phyloP scores from a whole-genome alignment of 1,140 invertebrate genomes.

The Calosoma granatense region DNA sequence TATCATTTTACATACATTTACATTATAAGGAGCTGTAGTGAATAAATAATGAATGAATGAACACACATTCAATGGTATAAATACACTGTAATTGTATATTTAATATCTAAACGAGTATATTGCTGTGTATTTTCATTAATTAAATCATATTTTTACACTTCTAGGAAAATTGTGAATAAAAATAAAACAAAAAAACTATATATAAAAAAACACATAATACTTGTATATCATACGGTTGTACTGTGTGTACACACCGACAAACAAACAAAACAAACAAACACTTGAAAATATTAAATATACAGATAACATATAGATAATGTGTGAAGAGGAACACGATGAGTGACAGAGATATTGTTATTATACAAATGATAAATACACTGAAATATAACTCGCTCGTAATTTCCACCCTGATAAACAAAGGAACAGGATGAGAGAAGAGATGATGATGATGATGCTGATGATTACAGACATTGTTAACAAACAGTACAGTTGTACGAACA shows the following conservation, averaged over 20 bases:
- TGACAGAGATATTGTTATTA: too few relatives aligned
- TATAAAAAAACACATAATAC: too few relatives aligned
- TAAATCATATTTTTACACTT: slow-evolving; percentile 8
- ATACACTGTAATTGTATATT: neutral
- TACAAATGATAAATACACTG: slow-evolving; percentile 5
- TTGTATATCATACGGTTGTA: too few relatives aligned
- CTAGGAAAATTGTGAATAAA: slow-evolving; percentile 9
- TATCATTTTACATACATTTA: neutral
- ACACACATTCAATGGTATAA: neutral
- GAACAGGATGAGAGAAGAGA: too few relatives aligned
- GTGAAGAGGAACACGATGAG: too few relatives aligned
- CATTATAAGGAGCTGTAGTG: neutral
- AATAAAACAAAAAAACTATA: slow-evolving; percentile 2
- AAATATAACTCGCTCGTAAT: slow-evolving; percentile 6
- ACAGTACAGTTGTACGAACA: too few relatives aligned
- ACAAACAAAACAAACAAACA: neutral
- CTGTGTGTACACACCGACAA: neutral
- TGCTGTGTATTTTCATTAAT: slow-evolving; percentile 6
- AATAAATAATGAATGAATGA: too few relatives aligned
- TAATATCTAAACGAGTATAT: slow-evolving; percentile 5
- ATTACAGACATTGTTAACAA: neutral
- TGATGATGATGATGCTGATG: too few relatives aligned
- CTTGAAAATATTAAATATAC: too few relatives aligned
- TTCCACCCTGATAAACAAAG: neutral
- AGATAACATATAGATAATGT: too few relatives aligned